phyloP scores from a whole-genome alignment of 1,140 invertebrate genomes.

The Asobara japonica region DNA sequence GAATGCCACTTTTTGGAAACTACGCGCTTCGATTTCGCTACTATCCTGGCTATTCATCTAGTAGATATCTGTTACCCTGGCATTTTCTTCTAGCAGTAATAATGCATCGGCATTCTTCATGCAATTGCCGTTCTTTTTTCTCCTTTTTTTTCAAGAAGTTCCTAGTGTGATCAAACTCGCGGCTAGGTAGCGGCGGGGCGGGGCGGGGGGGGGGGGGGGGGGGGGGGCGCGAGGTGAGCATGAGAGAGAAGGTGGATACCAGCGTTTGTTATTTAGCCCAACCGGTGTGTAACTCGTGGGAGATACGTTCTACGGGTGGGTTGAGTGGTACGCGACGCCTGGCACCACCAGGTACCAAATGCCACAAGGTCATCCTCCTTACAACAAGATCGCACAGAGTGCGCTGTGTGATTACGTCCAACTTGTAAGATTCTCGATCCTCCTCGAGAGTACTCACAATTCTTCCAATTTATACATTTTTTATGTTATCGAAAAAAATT shows the following conservation, averaged over 20 bases:
- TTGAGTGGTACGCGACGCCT: conserved; percentile 39
- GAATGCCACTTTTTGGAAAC: too few species aligned
- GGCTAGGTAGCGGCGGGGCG: background rate
- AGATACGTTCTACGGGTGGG: conserved; percentile 21
- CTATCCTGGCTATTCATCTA: too few species aligned
- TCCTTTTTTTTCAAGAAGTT: background rate
- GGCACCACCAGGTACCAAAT: conserved; percentile 65
- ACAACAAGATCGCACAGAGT: conserved; percentile 45
- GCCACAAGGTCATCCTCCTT: conserved; percentile 63
- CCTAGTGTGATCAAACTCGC: background rate
- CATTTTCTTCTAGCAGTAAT: background rate
- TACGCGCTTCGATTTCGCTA: too few species aligned
- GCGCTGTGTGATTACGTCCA: conserved; percentile 35
- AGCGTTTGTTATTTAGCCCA: background rate
- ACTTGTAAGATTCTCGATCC: background rate
- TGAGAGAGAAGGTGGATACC: background rate
- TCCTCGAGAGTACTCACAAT: background rate
- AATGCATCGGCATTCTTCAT: conserved; percentile 1
- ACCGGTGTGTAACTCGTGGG: conserved; percentile 14
- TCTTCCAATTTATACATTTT: too few species aligned
- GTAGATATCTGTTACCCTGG: background rate
- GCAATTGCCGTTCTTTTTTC: background rate
- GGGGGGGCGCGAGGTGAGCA: background rate
- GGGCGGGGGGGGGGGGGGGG: background rate
- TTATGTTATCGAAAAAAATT: too few species aligned